A percentile compares a stretch with the other conserved stretches of the same genome.
These are phyloP conservation scores for Thamnaconus septentrionalis DNA, from an alignment of 2,113 vertebrate genomes.

Conservation along the genomic window DNA sequence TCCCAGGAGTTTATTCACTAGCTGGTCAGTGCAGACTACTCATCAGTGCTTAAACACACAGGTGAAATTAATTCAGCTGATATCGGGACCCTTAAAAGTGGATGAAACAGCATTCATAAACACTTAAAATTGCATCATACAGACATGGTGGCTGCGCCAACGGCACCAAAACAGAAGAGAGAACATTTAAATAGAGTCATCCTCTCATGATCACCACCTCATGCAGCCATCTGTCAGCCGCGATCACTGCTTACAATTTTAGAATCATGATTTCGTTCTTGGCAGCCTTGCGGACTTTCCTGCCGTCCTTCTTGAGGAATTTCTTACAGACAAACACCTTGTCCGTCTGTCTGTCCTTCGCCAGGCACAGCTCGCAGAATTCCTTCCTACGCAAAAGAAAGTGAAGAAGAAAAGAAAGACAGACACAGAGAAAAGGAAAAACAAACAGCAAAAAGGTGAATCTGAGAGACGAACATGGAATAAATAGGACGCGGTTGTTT, in stretches of 20 bases:
- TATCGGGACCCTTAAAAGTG: no score
- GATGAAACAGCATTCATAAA: not conserved
- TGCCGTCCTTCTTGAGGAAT: conserved; percentile 86
- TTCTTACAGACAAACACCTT: conserved; percentile 86
- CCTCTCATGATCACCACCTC: conserved; percentile 5
- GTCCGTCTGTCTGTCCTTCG: conserved; percentile 81
- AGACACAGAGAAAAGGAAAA: conserved; percentile 25
- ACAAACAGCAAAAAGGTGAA: conserved; percentile 4
- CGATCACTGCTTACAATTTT: conserved; percentile 78
- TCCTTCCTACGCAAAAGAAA: conserved; percentile 77
- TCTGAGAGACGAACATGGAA: conserved; percentile 8
- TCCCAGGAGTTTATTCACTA: no score
- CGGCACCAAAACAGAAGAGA: not conserved
- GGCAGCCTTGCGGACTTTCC: conserved; percentile 84
- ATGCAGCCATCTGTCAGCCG: conserved; percentile 46
- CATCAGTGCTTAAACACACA: no score
- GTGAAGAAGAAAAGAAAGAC: conserved; percentile 6
- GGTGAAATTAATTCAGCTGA: no score
- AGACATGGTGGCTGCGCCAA: not conserved
- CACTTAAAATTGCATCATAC: not conserved
- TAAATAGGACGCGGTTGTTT: conserved; percentile 12
- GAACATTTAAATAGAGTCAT: not conserved
- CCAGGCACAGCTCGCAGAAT: conserved; percentile 85
- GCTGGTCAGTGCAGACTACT: no score
- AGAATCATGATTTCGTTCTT: conserved; percentile 88